Base-by-base conservation (phyloP, 2,113 vertebrate species). In the Calonectris borealis region DNA sequence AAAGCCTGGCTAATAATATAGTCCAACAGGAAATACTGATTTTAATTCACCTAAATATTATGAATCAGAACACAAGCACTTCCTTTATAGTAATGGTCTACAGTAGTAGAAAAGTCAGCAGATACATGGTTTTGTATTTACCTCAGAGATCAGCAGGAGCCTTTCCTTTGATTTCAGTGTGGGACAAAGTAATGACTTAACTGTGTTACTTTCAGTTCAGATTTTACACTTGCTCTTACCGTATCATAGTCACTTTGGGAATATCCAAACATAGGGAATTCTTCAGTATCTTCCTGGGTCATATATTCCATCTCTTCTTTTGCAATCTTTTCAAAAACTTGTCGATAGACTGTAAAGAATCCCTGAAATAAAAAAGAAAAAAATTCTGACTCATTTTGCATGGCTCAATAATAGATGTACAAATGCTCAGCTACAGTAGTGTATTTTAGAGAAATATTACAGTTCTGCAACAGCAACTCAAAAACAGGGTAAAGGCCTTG, bases 241-340 rank as follows among this genome's bases (percentile, higher is more conserved):
- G 96, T 98, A 91, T 99, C 99, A 69, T 99, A 99, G 95, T 99
- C 99, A 69, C 99, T 99, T 78, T 98, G 96, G 12, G 99, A 99
- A 89, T 99, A 98, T 94, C 99, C 99, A 58, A 99, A 99, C 20
- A 94, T 88, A 42, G 99, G 99, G 94, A 99, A 99, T 75, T 98
- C 98, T 36, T 98, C 98, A 4, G 69, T 76, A 14, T 99, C 98
- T 27, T 99, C 98, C 22, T 98, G 98, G 4, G 98, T 97, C 62
- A 97, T 94, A 24, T 97, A 98, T 83, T 99, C 99, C 95, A 98
- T 96, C 91, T 99, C 99, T 96, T 99, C 99, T 84, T 99, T 99
- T 1, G 98, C 98, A 92, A 99, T 98, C 91, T 98, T 98, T 95
- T 99, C 98, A 97, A 99, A 99, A 83, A 99, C 97, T 52, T 97